Conservation (phyloP, 2,113 vertebrate genomes). For the Hemicordylus capensis region DNA sequence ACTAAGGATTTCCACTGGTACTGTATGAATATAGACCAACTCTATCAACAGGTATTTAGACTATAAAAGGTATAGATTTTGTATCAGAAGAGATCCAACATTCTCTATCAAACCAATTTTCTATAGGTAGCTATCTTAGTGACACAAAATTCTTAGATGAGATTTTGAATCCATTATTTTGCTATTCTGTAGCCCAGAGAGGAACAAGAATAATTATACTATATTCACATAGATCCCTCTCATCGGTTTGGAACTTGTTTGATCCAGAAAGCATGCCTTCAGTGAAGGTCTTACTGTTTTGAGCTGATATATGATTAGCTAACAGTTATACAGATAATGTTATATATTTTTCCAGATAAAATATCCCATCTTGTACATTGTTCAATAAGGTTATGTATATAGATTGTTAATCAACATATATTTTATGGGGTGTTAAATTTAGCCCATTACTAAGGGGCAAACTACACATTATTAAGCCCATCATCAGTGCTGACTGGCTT, state of each 20-base stretch:
- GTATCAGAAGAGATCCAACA: neutral
- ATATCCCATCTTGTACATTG: neutral
- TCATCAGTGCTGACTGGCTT: too few relatives aligned
- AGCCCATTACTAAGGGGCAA: neutral
- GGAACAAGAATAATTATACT: constrained; percentile 1
- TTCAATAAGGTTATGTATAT: neutral
- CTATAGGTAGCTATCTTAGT: neutral
- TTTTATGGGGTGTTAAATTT: neutral
- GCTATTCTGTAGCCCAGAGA: neutral
- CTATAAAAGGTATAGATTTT: neutral
- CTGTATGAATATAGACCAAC: neutral
- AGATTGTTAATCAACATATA: neutral
- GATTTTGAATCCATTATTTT: constrained; percentile 14
- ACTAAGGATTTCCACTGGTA: neutral
- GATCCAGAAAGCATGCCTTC: neutral
- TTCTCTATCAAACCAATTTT: neutral
- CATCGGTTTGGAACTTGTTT: fast-evolving
- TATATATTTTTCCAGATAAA: neutral
- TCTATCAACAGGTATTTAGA: neutral
- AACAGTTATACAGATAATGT: neutral
- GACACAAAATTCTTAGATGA: neutral
- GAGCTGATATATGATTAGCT: neutral
- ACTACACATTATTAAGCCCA: too few relatives aligned
- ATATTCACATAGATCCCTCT: constrained; percentile 1
- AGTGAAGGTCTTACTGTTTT: neutral